These are phyloP conservation scores for Dufourea novaeangliae DNA, from an alignment of 1,140 invertebrate genomes.

Conservation along the genomic window DNA sequence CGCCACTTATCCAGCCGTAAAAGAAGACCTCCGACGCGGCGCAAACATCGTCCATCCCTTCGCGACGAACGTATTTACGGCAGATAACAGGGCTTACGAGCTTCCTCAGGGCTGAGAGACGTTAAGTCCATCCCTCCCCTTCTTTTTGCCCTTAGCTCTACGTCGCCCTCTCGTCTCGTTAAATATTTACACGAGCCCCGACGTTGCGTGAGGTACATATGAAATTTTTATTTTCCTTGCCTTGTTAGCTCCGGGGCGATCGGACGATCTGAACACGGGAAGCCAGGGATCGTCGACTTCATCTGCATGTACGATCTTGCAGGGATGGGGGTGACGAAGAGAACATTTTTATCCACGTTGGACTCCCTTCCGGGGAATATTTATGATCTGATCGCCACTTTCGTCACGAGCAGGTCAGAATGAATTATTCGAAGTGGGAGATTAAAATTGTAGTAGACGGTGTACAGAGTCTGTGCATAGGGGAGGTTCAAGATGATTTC, in stretches of 20 bases:
- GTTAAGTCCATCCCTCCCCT: too few relatives aligned
- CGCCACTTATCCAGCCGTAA: background rate
- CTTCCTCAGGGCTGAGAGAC: background rate
- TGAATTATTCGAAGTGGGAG: too few relatives aligned
- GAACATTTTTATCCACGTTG: background rate
- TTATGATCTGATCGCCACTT: too few relatives aligned
- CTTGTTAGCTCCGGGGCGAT: conserved; percentile 4
- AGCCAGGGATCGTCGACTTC: background rate
- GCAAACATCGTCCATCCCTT: background rate
- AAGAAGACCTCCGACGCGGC: background rate
- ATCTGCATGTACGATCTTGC: background rate
- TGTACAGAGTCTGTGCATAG: too few relatives aligned
- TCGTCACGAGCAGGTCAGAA: too few relatives aligned
- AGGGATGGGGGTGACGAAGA: background rate
- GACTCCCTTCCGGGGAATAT: too few relatives aligned
- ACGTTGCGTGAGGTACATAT: background rate
- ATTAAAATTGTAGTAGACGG: too few relatives aligned
- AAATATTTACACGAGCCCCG: conserved; percentile 12
- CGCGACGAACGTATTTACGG: background rate
- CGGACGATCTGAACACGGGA: background rate
- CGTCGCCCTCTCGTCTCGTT: background rate
- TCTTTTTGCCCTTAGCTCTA: too few relatives aligned
- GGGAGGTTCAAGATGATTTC: too few relatives aligned
- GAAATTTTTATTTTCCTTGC: background rate
- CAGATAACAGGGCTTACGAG: conserved; percentile 15